Evolutionary conservation across 2,113 vertebrate species (phyloP).

Genomic region (Cyprinodon tularosa): DNA sequence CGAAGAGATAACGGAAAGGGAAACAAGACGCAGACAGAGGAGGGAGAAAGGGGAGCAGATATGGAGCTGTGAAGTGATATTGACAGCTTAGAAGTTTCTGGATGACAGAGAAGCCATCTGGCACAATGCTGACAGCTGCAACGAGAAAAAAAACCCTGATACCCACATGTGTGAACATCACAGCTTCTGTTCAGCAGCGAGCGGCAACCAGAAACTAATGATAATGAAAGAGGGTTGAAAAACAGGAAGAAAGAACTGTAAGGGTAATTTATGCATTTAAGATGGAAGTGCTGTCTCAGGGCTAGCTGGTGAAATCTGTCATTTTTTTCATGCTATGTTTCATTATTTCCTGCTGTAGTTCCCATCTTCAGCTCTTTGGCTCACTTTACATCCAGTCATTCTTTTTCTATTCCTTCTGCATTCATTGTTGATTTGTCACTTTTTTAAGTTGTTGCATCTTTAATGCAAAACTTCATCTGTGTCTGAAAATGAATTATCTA

Average conservation of each 20-base stretch:
- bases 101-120: constrained; percentile 47
- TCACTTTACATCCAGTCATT: constrained; percentile 1
- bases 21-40: constrained; percentile 10
- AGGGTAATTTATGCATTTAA: constrained; percentile 51
- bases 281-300: constrained; percentile 18
- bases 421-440: background rate
- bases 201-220: constrained; percentile 25
- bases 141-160: background rate
- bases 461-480: no score
- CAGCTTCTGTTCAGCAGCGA: constrained; percentile 29
- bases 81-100: constrained; percentile 38
- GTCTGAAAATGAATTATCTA: no score
- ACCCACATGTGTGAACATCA: constrained; percentile 36
- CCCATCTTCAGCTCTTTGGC: background rate
- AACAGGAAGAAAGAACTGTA: constrained; percentile 25
- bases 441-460: no score
- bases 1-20: constrained; percentile 37
- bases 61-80: constrained; percentile 25
- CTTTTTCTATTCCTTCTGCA: background rate
- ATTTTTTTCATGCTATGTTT: constrained; percentile 17
- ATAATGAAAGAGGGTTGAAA: constrained; percentile 32
- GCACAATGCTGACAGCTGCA: constrained; percentile 21
- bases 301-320: constrained; percentile 36
- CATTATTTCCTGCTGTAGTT: constrained; percentile 12
- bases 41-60: constrained; percentile 10